phyloP scores from a whole-genome alignment of 2,888 invertebrate species.

The Tetanocera ferruginea region DNA sequence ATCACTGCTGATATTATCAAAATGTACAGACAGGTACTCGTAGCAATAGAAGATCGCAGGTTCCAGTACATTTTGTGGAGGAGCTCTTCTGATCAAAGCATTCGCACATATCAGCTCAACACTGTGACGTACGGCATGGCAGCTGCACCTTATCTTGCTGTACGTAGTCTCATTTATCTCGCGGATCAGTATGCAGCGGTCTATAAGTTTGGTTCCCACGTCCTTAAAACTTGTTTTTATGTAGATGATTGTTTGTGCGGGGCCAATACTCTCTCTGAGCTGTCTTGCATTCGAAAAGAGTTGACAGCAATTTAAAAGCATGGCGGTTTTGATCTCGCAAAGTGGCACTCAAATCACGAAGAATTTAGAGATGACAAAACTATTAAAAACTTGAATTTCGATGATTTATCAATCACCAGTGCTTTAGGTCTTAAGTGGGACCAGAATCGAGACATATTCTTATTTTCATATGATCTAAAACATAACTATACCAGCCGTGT shows the following conservation, averaged over 20 bases:
- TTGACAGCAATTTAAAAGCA: not conserved
- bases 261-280: not conserved
- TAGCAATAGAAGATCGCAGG: slow-evolving; percentile 7
- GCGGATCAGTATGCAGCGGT: not conserved
- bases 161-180: not conserved
- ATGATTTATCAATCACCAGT: not conserved
- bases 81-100: slow-evolving; percentile 17
- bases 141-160: slow-evolving; percentile 25
- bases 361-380: slow-evolving; percentile 20
- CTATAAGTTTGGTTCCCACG: not conserved
- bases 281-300: not conserved
- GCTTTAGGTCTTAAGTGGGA: not conserved
- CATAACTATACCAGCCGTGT: not conserved
- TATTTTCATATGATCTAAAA: not conserved
- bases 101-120: slow-evolving; percentile 21
- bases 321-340: not conserved
- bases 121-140: not conserved
- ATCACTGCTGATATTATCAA: slow-evolving; percentile 41
- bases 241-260: not conserved
- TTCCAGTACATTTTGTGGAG: slow-evolving; percentile 40
- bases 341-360: not conserved
- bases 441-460: not conserved
- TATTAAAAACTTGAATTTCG: slow-evolving; percentile 12
- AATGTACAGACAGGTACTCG: slow-evolving; percentile 39
- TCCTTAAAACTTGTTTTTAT: not conserved